Evolutionary conservation across 2,113 vertebrate species (phyloP).

Genomic region (Hirundichthys speculiger): DNA sequence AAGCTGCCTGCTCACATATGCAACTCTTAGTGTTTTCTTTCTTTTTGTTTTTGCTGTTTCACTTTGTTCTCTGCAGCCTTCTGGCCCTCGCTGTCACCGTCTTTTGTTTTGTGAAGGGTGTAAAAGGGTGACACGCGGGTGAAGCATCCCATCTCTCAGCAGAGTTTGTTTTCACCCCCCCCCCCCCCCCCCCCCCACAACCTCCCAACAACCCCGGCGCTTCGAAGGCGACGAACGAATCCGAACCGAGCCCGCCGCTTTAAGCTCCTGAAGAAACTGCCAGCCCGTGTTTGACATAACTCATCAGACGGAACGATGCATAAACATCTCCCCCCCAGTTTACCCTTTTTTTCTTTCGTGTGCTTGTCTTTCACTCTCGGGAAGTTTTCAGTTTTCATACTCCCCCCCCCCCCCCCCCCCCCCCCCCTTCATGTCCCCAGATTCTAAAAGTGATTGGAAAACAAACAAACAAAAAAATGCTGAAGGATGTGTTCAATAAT

Average conservation of each 20-base stretch:
- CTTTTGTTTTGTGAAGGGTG: conserved; percentile 28
- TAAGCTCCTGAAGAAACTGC: conserved; percentile 15
- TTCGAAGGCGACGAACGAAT: conserved; percentile 10
- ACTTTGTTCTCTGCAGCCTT: conserved; percentile 39
- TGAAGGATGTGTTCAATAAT: conserved; percentile 20
- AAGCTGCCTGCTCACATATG: conserved; percentile 3
- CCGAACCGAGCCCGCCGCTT: not conserved
- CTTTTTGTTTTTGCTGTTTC: conserved; percentile 15
- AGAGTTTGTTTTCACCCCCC: conserved; percentile 7
- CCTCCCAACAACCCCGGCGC: conserved; percentile 22
- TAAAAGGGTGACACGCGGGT: conserved; percentile 33
- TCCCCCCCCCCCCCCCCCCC: no score
- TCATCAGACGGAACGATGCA: conserved; percentile 11
- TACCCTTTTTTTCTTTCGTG: not conserved
- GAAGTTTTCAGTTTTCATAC: conserved; percentile 14
- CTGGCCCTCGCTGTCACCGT: conserved; percentile 12
- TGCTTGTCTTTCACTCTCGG: not conserved
- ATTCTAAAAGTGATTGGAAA: conserved; percentile 34
- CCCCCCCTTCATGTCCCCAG: conserved; percentile 1
- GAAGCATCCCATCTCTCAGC: conserved; percentile 10
- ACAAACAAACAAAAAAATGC: conserved; percentile 11
- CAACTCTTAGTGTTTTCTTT: not conserved
- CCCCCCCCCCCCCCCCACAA: conserved; percentile 9
- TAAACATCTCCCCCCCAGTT: conserved; percentile 1
- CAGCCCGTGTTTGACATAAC: conserved; percentile 15